Evolutionary conservation across 2,113 vertebrate species (phyloP).

Genomic region (Myotis brandtii): DNA sequence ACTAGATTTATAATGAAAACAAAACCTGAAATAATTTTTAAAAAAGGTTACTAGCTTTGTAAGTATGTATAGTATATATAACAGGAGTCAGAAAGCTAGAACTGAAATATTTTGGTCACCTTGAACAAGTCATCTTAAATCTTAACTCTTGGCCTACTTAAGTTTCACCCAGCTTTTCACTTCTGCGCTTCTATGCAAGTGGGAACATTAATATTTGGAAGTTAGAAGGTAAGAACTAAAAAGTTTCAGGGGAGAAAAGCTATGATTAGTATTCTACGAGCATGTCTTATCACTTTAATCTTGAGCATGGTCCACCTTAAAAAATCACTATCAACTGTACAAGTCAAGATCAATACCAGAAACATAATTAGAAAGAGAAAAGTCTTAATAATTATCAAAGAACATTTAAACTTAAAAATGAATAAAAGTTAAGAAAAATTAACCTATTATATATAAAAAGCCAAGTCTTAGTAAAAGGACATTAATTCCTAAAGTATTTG

Average conservation of each 20-base stretch:
- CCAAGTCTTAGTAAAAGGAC: conserved; percentile 43
- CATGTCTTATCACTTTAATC: background rate
- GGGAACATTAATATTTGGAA: background rate
- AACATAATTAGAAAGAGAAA: conserved; percentile 45
- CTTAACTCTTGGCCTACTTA: conserved; percentile 8
- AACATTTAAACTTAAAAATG: conserved; percentile 22
- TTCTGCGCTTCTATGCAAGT: background rate
- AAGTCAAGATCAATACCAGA: conserved; percentile 29
- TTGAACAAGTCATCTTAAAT: background rate
- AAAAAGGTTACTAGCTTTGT: background rate
- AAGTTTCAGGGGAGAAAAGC: background rate
- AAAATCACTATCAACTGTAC: conserved; percentile 14
- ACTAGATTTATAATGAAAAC: background rate
- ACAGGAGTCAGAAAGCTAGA: background rate
- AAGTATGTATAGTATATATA: background rate
- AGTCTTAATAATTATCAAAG: conserved; percentile 35
- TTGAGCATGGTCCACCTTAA: background rate
- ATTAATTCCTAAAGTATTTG: conserved; percentile 27
- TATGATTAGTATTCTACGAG: background rate
- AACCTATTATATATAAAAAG: conserved; percentile 46
- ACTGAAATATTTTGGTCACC: background rate
- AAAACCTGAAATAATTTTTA: background rate
- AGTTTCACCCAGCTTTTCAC: conserved; percentile 12
- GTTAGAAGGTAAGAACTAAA: conserved; percentile 1
- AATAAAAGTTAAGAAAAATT: conserved; percentile 28